Base-by-base conservation (phyloP, 2,113 vertebrate species). In the Apus apus region DNA sequence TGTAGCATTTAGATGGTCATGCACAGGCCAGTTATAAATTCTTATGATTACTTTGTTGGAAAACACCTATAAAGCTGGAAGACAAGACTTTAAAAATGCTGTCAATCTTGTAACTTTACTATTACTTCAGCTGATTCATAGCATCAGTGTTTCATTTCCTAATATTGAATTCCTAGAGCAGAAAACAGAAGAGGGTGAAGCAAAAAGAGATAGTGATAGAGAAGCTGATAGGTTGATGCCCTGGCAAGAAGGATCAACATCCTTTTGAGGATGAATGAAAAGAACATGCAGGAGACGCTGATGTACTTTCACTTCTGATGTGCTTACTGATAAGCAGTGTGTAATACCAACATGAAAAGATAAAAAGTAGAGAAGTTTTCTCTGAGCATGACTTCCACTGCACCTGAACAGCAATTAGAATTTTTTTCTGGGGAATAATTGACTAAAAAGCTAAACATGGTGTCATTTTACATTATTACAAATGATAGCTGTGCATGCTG, bases 1-100 rank as follows among this genome's bases (percentile, higher is more conserved):
- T 84, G 34, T 81, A 68, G 57, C 16, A 38, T 84, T 77, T 84
- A 81, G 38, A 53, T 13, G 34, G 57, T 60, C 22, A 43, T 50
- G 77, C 32, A 48, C 23, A 71, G 61, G 29, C 36, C 80, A 92
- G 62, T 85, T 90, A 81, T 89, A 93, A 94, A 89, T 94, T 89
- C 68, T 88, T 85, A 40, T 50, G 40, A 92, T 87, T 89, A 65
- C 48, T 94, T 93, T 93, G 66, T 74, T 77, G 84, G 84, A 94
- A 89, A 85, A 72, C 13, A 78, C 15, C 45, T 4, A 4, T 88
- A 74, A 81, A 91, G 19, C 53, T 71, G 46, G 32, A 85, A 91
- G 70, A 74, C 19, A 67, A 67, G 64, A 48, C 38, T 53, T 91
- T 62, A 86, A 92, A 95, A 88, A 81, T 90, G 60, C 61, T 89